phyloP scores from a whole-genome alignment of 1,140 invertebrate species.

The Nautilus pompilius region DNA sequence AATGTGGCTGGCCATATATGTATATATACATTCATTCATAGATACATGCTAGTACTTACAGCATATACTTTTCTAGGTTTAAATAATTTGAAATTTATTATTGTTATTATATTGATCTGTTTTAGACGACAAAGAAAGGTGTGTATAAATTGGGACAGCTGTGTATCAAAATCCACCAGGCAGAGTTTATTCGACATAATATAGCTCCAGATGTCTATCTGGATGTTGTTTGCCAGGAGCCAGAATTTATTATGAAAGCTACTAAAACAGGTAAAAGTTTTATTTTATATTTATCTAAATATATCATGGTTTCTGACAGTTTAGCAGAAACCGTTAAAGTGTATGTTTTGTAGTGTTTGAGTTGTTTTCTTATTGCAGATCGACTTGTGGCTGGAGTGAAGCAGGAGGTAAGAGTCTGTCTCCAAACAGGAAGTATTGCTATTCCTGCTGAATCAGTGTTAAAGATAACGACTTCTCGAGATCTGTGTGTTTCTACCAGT shows the following conservation, averaged over 20 bases:
- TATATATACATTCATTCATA: no score
- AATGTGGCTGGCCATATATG: no score
- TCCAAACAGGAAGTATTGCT: conserved; percentile 57
- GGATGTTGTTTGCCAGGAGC: conserved; percentile 61
- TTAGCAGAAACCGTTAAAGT: no score
- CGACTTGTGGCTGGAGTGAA: conserved; percentile 57
- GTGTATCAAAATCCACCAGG: conserved; percentile 50
- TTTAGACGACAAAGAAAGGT: conserved; percentile 51
- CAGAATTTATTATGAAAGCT: no score
- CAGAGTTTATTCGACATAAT: conserved; percentile 65
- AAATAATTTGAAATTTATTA: no score
- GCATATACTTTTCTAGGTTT: no score
- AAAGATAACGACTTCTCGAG: conserved; percentile 18
- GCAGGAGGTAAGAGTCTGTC: conserved; percentile 54
- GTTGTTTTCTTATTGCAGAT: conserved; percentile 18
- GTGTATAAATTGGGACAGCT: conserved; percentile 52
- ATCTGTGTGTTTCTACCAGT: conserved; percentile 12
- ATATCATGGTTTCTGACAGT: no score
- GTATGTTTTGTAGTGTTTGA: not conserved
- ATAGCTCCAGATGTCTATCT: conserved; percentile 58
- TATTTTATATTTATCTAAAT: no score
- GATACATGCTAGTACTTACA: no score
- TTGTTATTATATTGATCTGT: no score
- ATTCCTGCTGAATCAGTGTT: conserved; percentile 37
- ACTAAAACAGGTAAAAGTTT: no score